A percentile compares a stretch with the other conserved stretches of the same genome.
phyloP scores from a whole-genome alignment of 1,140 invertebrate genomes.

The Drosophila bocqueti region DNA sequence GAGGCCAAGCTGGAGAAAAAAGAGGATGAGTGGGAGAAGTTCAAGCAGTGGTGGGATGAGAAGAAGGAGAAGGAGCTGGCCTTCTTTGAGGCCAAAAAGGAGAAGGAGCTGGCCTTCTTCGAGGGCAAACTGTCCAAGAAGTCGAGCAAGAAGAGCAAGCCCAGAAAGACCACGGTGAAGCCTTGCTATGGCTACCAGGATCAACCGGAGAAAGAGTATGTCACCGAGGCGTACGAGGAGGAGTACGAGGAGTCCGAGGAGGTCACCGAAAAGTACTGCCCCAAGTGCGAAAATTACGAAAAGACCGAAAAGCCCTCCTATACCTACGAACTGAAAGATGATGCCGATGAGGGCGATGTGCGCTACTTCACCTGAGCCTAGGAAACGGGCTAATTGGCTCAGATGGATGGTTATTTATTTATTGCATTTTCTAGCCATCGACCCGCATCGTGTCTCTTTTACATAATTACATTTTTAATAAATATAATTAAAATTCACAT shows the following conservation, averaged over 20 bases:
- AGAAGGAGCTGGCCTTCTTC: conserved; percentile 43
- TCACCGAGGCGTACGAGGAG: conserved; percentile 13
- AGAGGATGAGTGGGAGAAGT: conserved; percentile 58
- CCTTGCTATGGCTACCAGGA: conserved; percentile 36
- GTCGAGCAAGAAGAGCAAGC: conserved; percentile 42
- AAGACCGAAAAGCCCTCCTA: conserved; percentile 7
- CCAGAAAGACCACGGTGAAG: conserved; percentile 22
- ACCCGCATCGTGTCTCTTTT: conserved; percentile 4
- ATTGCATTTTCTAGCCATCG: conserved; percentile 32
- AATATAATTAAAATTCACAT: conserved; percentile 76
- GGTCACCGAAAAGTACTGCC: conserved; percentile 19
- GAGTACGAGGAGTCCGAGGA: conserved; percentile 17
- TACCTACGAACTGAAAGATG: conserved; percentile 54
- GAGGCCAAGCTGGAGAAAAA: conserved; percentile 63
- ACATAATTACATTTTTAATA: conserved; percentile 78
- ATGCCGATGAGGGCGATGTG: conserved; percentile 44
- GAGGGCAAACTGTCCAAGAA: conserved; percentile 54
- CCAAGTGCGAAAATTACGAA: background rate
- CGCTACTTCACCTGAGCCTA: conserved; percentile 62
- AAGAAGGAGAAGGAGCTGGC: conserved; percentile 63
- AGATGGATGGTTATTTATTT: conserved; percentile 35
- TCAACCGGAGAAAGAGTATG: background rate
- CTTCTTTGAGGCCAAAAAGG: conserved; percentile 60
- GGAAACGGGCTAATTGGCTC: conserved; percentile 24
- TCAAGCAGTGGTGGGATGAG: conserved; percentile 65